Evolutionary conservation across 2,797 vertebrate species (phyloP).

Genomic region (Calcarius lapponicus): DNA sequence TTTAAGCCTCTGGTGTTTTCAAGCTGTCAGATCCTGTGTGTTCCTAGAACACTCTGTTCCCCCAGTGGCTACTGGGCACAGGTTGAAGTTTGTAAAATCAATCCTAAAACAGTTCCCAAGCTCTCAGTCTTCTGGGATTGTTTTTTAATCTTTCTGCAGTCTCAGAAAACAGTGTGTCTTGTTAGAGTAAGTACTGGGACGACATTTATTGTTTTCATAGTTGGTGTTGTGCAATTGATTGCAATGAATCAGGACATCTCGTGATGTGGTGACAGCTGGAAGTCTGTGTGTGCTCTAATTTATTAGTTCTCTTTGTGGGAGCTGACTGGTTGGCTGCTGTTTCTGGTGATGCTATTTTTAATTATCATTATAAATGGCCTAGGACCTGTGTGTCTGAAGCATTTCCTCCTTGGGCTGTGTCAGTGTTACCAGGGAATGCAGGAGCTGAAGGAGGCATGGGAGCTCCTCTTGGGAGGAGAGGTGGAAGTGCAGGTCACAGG

Average conservation of each 20-base stretch:
- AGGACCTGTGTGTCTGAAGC: not conserved
- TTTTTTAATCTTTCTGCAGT: not conserved
- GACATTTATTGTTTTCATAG: not conserved
- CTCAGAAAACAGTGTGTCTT: not conserved
- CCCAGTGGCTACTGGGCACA: not conserved
- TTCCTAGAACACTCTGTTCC: not conserved
- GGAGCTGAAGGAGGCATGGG: fast-evolving
- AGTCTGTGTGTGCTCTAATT: not conserved
- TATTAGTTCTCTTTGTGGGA: not conserved
- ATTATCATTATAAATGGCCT: not conserved
- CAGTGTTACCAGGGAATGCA: fast-evolving
- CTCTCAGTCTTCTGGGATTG: not conserved
- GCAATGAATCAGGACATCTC: not conserved
- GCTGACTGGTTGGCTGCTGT: not conserved
- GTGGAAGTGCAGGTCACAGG: not conserved
- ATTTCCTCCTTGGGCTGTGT: not conserved
- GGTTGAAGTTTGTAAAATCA: not conserved
- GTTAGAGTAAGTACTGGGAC: not conserved
- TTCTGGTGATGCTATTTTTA: not conserved
- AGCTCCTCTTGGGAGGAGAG: not conserved
- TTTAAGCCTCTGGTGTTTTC: constrained; percentile 3
- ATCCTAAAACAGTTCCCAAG: not conserved
- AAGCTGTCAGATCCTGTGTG: not conserved
- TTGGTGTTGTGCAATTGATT: not conserved
- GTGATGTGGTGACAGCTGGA: not conserved